Percentiles rank a stretch among this genome's conserved stretches.
These are phyloP conservation scores for Gobius niger DNA, from an alignment of 2,113 vertebrate species.

Conservation along the genomic window DNA sequence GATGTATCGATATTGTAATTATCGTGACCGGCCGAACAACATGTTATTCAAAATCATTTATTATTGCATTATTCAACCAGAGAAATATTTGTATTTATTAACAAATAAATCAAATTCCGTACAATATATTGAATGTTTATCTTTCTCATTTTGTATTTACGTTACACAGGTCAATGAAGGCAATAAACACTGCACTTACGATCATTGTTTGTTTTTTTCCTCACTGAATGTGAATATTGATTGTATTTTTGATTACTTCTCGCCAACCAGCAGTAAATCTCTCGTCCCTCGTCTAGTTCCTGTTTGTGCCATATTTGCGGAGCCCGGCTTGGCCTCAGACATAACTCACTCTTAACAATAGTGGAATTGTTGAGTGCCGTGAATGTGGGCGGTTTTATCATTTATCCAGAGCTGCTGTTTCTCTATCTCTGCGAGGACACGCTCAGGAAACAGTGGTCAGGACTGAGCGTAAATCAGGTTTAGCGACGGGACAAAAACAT, in stretches of 20 bases:
- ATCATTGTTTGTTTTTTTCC: no score
- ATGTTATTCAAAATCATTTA: no score
- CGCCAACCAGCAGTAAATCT: background rate
- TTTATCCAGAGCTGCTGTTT: background rate
- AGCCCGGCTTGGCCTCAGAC: background rate
- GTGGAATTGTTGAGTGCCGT: background rate
- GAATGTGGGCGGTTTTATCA: constrained; percentile 2
- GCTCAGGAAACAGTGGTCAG: constrained; percentile 1
- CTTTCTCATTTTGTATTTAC: no score
- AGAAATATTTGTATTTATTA: no score
- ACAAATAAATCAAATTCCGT: no score
- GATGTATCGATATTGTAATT: no score
- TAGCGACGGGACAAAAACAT: background rate
- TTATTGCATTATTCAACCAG: no score
- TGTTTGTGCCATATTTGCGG: background rate
- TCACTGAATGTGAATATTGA: background rate
- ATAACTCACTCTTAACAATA: constrained; percentile 4
- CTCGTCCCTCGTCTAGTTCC: background rate
- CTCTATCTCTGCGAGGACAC: background rate
- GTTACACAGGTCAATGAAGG: no score
- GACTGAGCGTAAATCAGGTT: background rate
- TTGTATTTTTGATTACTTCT: background rate
- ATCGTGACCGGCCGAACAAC: no score
- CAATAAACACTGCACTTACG: no score
- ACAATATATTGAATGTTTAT: no score